Base-by-base conservation (phyloP, 2,113 vertebrate genomes). In the Galbula dea region DNA sequence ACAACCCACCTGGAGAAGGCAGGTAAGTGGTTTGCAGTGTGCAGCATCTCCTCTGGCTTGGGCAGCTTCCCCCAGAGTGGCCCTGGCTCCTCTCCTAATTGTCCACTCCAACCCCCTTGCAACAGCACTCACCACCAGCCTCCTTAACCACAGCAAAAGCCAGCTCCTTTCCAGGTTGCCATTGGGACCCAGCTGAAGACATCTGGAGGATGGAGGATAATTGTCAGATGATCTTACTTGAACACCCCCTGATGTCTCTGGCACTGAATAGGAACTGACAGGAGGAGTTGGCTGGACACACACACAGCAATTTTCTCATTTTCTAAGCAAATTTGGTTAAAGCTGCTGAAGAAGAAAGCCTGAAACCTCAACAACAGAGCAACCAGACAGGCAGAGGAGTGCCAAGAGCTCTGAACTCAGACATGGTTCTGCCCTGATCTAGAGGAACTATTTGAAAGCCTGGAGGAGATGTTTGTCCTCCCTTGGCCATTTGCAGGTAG, bases 101-200 rank as follows among this genome's bases (percentile, higher is more conserved):
- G 6, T 18, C 14, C 1, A 0, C 21, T 29, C 36, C 1, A 0
- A 11, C 15, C 11, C 30, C 21, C 6, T 3, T 12, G 23, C 32
- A 62, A 32, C 2, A 24, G 54, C 17, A 7, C 27, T 48, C 19
- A 3, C 29, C 24, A 15, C 12, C 16, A 27, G 16, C 11, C 22
- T 19, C 7, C 26, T 37, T 34, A 18, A 24, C 24, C 29, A 19
- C 1, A 3, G 41, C 19, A 36, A 30, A 65, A 14, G 4, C 2
- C 63, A 22, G 13, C 10, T 82, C 45, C 30, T 65, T 15, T 9
- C 51, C n/a, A 52, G 36, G 23, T 10, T 51, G 19, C 13, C 16
- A 27, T 10, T 45, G 58, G 58, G n/a, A 19, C 49, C 48, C 11
- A 13, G 48, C 2, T 66, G 29, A n/a, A n/a, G n/a, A n/a, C n/a